Percentiles rank a stretch among this genome's conserved stretches.
Conservation (phyloP, 2,888 invertebrate genomes). For the Heliconius aoede region DNA sequence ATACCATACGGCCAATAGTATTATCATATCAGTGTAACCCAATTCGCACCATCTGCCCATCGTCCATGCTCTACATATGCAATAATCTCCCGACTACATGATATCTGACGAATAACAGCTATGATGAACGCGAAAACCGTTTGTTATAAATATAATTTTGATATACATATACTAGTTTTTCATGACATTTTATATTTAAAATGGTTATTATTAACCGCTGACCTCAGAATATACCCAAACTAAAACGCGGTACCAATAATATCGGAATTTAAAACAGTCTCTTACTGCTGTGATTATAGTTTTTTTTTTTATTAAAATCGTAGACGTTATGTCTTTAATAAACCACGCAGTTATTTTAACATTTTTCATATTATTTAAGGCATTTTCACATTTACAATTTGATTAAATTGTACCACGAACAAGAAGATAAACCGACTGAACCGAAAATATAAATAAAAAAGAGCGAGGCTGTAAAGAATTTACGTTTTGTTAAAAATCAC, state of each 20-base stretch:
- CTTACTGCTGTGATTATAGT: no score
- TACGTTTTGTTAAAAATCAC: constrained; percentile 38
- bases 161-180: neutral
- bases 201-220: no score
- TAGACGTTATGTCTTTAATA: neutral
- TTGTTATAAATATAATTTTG: neutral
- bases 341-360: neutral
- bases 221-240: no score
- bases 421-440: neutral
- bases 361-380: neutral
- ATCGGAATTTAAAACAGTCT: neutral
- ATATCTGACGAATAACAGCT: constrained; percentile 36
- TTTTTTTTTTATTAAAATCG: no score
- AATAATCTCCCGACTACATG: constrained; percentile 52
- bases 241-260: no score
- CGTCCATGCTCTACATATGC: constrained; percentile 57
- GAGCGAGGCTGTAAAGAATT: constrained; percentile 12
- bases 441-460: constrained; percentile 11
- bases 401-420: neutral
- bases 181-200: neutral
- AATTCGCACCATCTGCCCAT: constrained; percentile 74
- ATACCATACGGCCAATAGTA: constrained; percentile 40
- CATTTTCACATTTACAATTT: neutral
- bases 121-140: constrained; percentile 3
- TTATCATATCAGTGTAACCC: constrained; percentile 77